Percentiles rank a stretch among this genome's conserved stretches.
Conservation (phyloP, 2,888 invertebrate species). For the Holacanthella duospinosa region DNA sequence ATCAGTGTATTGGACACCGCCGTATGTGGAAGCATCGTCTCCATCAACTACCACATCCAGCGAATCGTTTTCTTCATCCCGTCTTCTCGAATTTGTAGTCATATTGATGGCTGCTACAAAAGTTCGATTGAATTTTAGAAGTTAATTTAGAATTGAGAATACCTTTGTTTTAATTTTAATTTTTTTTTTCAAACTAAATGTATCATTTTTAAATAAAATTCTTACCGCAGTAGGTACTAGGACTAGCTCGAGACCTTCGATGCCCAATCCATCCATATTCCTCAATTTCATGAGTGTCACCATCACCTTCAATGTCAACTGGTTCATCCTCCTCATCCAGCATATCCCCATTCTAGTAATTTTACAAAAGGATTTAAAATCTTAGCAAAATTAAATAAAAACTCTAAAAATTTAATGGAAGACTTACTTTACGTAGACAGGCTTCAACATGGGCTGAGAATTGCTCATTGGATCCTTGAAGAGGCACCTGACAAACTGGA, state of each 20-base stretch:
- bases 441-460: conserved; percentile 62
- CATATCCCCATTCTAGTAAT: conserved; percentile 39
- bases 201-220: conserved; percentile 4
- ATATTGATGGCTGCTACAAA: conserved; percentile 42
- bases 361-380: conserved; percentile 6
- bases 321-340: conserved; percentile 67
- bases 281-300: conserved; percentile 56
- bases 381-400: not conserved
- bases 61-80: conserved; percentile 55
- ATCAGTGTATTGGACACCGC: conserved; percentile 71
- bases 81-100: conserved; percentile 42
- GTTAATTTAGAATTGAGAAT: not conserved
- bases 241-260: conserved; percentile 47
- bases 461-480: conserved; percentile 54
- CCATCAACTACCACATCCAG: conserved; percentile 73
- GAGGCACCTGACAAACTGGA: conserved; percentile 66
- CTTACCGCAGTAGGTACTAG: conserved; percentile 33
- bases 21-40: conserved; percentile 71
- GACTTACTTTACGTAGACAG: conserved; percentile 52
- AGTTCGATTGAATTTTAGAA: not conserved
- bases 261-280: conserved; percentile 91
- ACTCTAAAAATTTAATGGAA: not conserved
- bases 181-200: conserved; percentile 7
- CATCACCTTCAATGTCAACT: conserved; percentile 55
- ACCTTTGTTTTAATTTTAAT: too few relatives aligned